Evolutionary conservation across 2,888 invertebrate genomes (phyloP).

Genomic region (Lobophora halterata): DNA sequence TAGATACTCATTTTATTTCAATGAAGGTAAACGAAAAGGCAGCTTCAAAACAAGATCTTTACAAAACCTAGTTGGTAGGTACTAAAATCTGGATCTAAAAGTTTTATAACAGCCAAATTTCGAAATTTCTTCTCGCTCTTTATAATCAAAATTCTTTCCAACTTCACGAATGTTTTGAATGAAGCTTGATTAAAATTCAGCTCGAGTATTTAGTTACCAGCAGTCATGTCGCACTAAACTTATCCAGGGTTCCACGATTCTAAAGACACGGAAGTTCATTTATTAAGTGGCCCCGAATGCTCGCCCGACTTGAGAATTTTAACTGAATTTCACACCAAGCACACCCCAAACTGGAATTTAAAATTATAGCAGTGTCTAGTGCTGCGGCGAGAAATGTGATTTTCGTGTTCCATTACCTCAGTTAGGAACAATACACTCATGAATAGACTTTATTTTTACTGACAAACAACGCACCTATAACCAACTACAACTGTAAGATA

Average conservation of each 20-base stretch:
- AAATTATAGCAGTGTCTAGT: conserved; percentile 23
- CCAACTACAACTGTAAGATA: no score
- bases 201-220: conserved; percentile 24
- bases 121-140: neutral
- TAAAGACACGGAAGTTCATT: conserved; percentile 50
- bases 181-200: conserved; percentile 27
- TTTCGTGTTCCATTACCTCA: conserved; percentile 5
- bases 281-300: conserved; percentile 49
- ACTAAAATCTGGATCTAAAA: neutral
- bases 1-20: no score
- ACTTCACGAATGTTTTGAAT: conserved; percentile 23
- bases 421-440: neutral
- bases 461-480: no score
- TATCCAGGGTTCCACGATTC: conserved; percentile 25
- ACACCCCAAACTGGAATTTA: conserved; percentile 34
- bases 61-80: no score
- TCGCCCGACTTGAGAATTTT: conserved; percentile 44
- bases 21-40: no score
- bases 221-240: conserved; percentile 22
- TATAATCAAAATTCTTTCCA: conserved; percentile 9
- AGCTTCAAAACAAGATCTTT: no score
- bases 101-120: neutral
- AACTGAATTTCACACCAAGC: conserved; percentile 46
- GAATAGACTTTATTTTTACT: no score
- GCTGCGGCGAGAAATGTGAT: conserved; percentile 3